Evolutionary conservation across 2,797 vertebrate species (phyloP), one percentile per base, ranked within the genome.

Genomic region (Acanthurus lineatus): DNA sequence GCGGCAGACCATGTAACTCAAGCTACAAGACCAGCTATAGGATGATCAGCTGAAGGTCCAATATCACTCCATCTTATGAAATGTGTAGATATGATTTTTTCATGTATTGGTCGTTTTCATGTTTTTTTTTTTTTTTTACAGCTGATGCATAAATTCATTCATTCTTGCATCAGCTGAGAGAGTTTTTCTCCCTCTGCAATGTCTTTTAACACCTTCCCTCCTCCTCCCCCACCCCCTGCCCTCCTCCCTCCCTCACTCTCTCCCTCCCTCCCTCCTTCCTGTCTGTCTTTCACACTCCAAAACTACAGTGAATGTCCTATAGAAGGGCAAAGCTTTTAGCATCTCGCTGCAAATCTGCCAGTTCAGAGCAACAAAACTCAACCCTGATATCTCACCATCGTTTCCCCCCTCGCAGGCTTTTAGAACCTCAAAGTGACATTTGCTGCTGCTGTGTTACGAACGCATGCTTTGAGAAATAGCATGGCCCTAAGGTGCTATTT

Each of bases 261-360:
- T n/a, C 69, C 45, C 17, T 40, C 47, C 51, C 8, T n/a, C 69
- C 45, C 17, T 19, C 62, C 25, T 2, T 59, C 32, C 6, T 16
- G 19, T 56, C 62, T 63, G 76, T 52, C 70, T 78, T 73, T 86
- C 69, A 67, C 53, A 59, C 51, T 42, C 56, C 17, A 78, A 79
- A 42, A 85, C 73, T 38, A 53, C 68, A 61, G 45, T 8, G 0
- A 71, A 70, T 2, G 10, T 77, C 74, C 15, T 69, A 8, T 28
- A 61, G 68, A 84, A 85, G 77, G 81, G 35, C 77, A 84, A 85
- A 77, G 82, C 84, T 85, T 89, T 88, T 84, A 87, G 77, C 76
- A 61, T 73, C 51, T 52, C 67, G 52, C 70, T 9, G 63, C 72
- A 75, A 62, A 81, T 73, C 60, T 77, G 70, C 44, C 38, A 45